A percentile compares a stretch with the other conserved stretches of the same genome.
phyloP scores from a whole-genome alignment of 2,113 vertebrate genomes.

The Synchiropus splendidus region DNA sequence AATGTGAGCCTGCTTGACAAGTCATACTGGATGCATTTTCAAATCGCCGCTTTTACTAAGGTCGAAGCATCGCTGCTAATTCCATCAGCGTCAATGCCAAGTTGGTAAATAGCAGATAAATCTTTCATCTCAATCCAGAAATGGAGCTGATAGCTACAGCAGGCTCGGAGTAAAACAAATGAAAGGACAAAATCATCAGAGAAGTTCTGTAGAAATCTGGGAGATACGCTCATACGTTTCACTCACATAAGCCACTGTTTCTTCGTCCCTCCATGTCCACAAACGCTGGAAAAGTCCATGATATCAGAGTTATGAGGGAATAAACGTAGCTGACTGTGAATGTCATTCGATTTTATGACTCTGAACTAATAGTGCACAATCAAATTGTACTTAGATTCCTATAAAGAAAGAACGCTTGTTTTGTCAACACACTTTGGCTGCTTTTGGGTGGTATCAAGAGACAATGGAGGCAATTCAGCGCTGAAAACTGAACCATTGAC shows the following conservation, averaged over 20 bases:
- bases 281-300: conserved; percentile 39
- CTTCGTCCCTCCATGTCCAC: conserved; percentile 1
- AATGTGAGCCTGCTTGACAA: conserved; percentile 24
- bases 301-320: conserved; percentile 51
- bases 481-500: too few species aligned
- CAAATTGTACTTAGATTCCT: conserved; percentile 50
- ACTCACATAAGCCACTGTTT: conserved; percentile 27
- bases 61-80: conserved; percentile 34
- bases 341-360: conserved; percentile 49
- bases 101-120: conserved; percentile 50
- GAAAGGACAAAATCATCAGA: conserved; percentile 32
- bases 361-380: conserved; percentile 46
- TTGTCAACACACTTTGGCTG: too few species aligned
- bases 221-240: conserved; percentile 31
- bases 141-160: conserved; percentile 32
- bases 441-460: too few species aligned
- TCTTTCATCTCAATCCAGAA: conserved; percentile 46
- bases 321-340: conserved; percentile 48
- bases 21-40: conserved; percentile 16
- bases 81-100: conserved; percentile 19
- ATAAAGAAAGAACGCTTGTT: conserved; percentile 14
- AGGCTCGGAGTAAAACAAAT: conserved; percentile 15
- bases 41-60: conserved; percentile 28
- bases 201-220: too few species aligned
- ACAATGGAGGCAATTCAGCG: too few species aligned